Percentiles rank a stretch among this genome's conserved stretches.
Conservation (phyloP, 2,888 invertebrate genomes). For the Chloroclystis v-ata region DNA sequence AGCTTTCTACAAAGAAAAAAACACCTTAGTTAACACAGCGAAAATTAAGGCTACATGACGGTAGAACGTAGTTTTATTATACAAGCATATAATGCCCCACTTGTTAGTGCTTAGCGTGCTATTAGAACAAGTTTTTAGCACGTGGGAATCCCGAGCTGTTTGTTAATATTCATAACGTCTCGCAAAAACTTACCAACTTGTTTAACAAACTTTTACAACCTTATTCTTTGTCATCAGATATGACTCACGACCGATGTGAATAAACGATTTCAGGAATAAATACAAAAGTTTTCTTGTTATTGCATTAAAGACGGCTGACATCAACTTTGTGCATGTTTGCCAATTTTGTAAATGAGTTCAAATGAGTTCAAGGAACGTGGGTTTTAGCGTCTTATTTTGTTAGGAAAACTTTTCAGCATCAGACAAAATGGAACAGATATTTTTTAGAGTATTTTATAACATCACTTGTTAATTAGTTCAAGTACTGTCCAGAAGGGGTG, state of each 20-base stretch:
- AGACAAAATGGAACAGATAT: no score
- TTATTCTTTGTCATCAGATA: conserved; percentile 30
- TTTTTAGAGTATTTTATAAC: no score
- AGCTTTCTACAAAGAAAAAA: no score
- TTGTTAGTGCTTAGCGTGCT: conserved; percentile 45
- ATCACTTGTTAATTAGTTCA: no score
- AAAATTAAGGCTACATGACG: no score
- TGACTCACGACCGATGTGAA: conserved; percentile 32
- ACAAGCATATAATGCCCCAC: conserved; percentile 12
- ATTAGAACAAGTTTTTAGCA: conserved; percentile 49
- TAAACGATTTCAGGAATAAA: conserved; percentile 33
- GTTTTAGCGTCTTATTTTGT: not conserved
- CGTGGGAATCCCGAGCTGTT: conserved; percentile 51
- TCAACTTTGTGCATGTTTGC: conserved; percentile 11
- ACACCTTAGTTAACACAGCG: not conserved
- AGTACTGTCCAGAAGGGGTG: no score
- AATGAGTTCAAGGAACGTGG: conserved; percentile 5
- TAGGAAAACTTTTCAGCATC: not conserved
- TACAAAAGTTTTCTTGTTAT: conserved; percentile 16
- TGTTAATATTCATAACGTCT: conserved; percentile 64
- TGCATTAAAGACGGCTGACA: conserved; percentile 8
- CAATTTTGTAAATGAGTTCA: conserved; percentile 8
- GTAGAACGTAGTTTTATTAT: not conserved
- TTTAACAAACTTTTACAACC: conserved; percentile 38
- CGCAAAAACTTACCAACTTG: conserved; percentile 40